Base-by-base conservation (phyloP, 37 sponge, comb jelly and placozoan species). In the Bolinopsis microptera region DNA sequence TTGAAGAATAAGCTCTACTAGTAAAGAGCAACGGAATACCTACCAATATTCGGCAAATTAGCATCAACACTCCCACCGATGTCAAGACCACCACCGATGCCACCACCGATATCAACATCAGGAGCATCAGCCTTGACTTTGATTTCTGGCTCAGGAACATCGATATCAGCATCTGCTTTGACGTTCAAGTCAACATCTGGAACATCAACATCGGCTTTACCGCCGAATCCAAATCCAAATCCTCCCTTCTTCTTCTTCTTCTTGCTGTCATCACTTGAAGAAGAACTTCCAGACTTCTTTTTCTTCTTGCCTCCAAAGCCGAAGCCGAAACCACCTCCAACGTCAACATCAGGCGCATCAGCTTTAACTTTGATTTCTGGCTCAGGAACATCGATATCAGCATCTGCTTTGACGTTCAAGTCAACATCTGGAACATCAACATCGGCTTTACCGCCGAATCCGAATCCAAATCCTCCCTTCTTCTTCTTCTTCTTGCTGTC, bases 381-480 rank as follows among this genome's bases (percentile, higher is more conserved):
- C 13, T 38, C 90, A 1, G 34, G 34, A 25, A 86, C 35, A 39
- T 86, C 90, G 0, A 86, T 5, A 41, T 86, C 41, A 41, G 36
- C 90, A 5, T 27, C 90, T 28, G 61, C 90, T 39, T 86, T 41
- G 1, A 41, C 90, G 9, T 86, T 38, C 2, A 40, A 3, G 3
- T n/a, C 30, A 33, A 18, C 61, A 16, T 23, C 90, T 38, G 25
- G 25, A 13, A 86, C 61, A 41, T 86, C 90, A 28, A 86, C 41
- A 86, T 86, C 90, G 39, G 32, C 80, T 30, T 72, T 28, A 41
- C 90, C 90, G 23, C 90, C 90, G 0, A 86, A 48, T 70, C 74
- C 74, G 22, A 80, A 80, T 2, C 82, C 82, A 35, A 80, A 80
- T 80, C 82, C 82, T 80, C 82, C 82, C 82, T 80, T 80, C 82